Evolutionary conservation across 2,797 vertebrate genomes (phyloP), one percentile per base, ranked within the genome.

Genomic region (Paratrypauchen microcephalus): DNA sequence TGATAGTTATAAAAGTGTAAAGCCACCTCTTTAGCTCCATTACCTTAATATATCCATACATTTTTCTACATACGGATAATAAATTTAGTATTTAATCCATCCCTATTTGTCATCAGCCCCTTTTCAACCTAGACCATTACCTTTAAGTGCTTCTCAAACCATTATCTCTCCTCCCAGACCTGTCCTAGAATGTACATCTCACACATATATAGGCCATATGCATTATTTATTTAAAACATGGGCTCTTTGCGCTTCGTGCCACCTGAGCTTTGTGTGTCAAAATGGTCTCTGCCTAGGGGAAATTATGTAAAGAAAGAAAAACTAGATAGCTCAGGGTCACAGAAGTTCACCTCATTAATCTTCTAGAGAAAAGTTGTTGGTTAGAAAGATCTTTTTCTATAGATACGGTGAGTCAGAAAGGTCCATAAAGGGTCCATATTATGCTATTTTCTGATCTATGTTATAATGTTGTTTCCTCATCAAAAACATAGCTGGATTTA

Each of bases 171-270:
- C 58, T 60, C 52, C 52, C 15, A 28, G 24, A 50, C 18, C 48
- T 13, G 41, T 41, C 39, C 39, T 41, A 50, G 24, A 3, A n/a
- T 71, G 54, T 66, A 28, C 59, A 19, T 75, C 30, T 4, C 75
- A 72, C 70, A 65, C 47, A 9, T 12, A 75, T 59, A 60, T 18
- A 28, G 39, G 18, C 18, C 45, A 45, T 62, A 47, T 68, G 36
- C 63, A 13, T 77, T 0, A 72, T 69, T 74, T 75, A 75, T 85
- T 79, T 13, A 84, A 78, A 56, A 66, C 36, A n/a, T 57, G 45
- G 26, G 70, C 76, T 69, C 0, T 0, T 48, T 62, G 50, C 47
- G 70, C 28, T 68, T 70, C 47, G 39, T 19, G 48, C 30, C 50
- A 24, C 69, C 41, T 54, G 61, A 39, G 68, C 61, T 45, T 52